Evolutionary conservation across 2,797 vertebrate genomes (phyloP), one percentile per base, ranked within the genome.

Genomic region (Hozukius guyotensis): DNA sequence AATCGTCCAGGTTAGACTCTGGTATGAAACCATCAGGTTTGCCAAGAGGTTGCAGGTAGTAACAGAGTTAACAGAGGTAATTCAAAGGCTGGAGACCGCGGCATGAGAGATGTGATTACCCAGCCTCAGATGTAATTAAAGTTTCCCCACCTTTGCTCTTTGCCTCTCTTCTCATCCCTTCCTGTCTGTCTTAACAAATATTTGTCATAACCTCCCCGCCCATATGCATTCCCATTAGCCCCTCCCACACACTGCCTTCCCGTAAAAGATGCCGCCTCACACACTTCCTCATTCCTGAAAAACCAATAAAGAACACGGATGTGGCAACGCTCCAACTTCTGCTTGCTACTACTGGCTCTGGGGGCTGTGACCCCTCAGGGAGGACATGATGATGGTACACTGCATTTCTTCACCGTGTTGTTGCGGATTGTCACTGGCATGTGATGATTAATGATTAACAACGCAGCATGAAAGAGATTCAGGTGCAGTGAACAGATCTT

Each of bases 231-330:
- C 93, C 93, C 92, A 94, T 83, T 85, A 88, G 70, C 91, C 91
- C 94, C 93, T 91, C 72, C 42, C 70, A 29, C 60, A 42, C 9
- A 14, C 78, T 69, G 87, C 77, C 88, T 96, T 96, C 95, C 95
- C 94, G 95, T 96, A 96, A 96, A 96, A 95, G 88, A 84, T 76
- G 67, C 89, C 32, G 87, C 89, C 85, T 94, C 87, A 86, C 92
- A 90, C 90, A 93, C 93, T 96, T 96, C 96, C 95, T 94, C 96
- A 96, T 96, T 96, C 95, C 93, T 83, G 82, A 70, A 81, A 90
- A 85, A 72, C 69, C 80, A 93, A 94, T 91, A 89, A 88, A 93
- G 84, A 83, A 88, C 81, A 84, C n/a, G 81, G 92, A 91, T 95
- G 93, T 94, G 93, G 92, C 86, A 94, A 93, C 38, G 22, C 89